Base-by-base conservation (phyloP, 2,113 vertebrate species). In the Deroptyus accipitrinus region DNA sequence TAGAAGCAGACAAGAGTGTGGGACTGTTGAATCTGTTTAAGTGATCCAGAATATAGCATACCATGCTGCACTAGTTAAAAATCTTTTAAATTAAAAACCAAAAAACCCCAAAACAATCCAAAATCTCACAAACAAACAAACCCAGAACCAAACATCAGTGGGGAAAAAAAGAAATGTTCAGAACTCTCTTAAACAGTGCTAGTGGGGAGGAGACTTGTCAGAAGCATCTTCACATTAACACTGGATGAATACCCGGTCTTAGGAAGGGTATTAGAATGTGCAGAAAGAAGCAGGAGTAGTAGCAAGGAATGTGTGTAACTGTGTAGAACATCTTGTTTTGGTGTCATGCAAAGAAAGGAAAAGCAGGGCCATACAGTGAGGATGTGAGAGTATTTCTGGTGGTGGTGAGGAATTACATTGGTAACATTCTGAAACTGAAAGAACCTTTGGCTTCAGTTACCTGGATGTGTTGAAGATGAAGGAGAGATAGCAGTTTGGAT, bases 221-320 rank as follows among this genome's bases (percentile, higher is more conserved):
- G 73, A 81, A 84, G 42, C 13, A 59, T 63, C 24, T 81, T 31
- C 11, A 23, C 9, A 6, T 44, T 39, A n/a, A 31, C 17, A 16
- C 27, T 83, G 46, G 49, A 18, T 86, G n/a, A 70, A 31, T 74
- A 94, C n/a, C 13, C 8, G n/a, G 11, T 70, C 37, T 28, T 55
- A 22, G 0, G 2, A 67, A 27, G 25, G 17, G 7, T 67, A 17
- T 74, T n/a, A 35, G n/a, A 73, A 64, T 0, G 0, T 41, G 9
- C 48, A 69, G 57, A 37, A 37, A 64, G 51, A 3, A 88, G 57
- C 31, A 61, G 23, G 13, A 14, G 8, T 70, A 52, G 59, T 39
- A 64, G 49, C 49, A 55, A 88, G 76, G 52, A 73, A 17, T 62
- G 6, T 1, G 3, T 79, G 20, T 72, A 59, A 37, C 51, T 54